Base-by-base conservation (phyloP, 2,797 vertebrate genomes). In the Nyctibius grandis region DNA sequence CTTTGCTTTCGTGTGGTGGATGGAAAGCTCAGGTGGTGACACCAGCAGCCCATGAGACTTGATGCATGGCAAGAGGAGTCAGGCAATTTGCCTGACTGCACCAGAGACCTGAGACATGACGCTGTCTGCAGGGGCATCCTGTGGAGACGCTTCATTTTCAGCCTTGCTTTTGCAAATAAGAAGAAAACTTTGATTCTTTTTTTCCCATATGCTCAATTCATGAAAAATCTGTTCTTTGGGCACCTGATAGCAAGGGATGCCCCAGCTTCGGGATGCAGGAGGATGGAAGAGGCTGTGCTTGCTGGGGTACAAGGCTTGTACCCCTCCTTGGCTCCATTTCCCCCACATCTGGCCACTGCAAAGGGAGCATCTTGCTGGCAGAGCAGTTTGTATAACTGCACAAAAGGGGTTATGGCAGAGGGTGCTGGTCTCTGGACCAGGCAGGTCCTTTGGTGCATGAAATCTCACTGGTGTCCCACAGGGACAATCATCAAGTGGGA, bases 21-120 rank as follows among this genome's bases (percentile, higher is more conserved):
- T 47, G 56, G 36, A 47, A 64, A 67, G 44, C 47, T 85, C 67
- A 63, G 38, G 67, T 1, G 40, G 26, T 40, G 21, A 33, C 17
- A 26, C 25, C 4, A 5, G n/a, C 18, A 72, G 45, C 56, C 11
- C 34, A 1, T 0, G 5, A 81, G 48, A 22, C 29, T 51, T 20
- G n/a, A 7, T 15, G 36, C 34, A 12, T 0, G 19, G 36, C 21
- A 56, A 48, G 34, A 73, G 17, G 19, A 29, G 25, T 1, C 3
- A 3, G 68, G n/a, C 16, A 9, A 17, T 36, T 86, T 67, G n/a
- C 31, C 17, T 26, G 60, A 18, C 53, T 74, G 31, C 40, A 26
- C n/a, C 18, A 33, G 47, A 8, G 51, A 29, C 36, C 3, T 5
- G 4, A 51, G 40, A 50, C 50, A 8, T 0, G 0, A 12, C 1